Conservation (phyloP, 1,140 invertebrate genomes). For the Anadara kagoshimensis region DNA sequence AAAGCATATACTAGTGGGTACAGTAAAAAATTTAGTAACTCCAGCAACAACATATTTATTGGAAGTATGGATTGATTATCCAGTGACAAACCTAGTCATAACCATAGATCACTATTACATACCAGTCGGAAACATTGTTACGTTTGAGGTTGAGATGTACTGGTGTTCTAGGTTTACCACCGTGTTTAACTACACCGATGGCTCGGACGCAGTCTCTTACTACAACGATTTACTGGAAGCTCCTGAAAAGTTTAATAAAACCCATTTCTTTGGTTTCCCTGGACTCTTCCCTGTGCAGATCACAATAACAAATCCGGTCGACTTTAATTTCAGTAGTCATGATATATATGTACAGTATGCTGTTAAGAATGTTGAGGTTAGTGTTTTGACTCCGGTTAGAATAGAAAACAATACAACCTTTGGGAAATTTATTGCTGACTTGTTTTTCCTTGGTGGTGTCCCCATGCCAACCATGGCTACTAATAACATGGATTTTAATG, state of each 20-base stretch:
- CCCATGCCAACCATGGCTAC: constrained; percentile 39
- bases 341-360: constrained; percentile 43
- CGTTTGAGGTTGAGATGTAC: constrained; percentile 34
- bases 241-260: constrained; percentile 17
- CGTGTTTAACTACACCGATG: constrained; percentile 30
- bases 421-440: constrained; percentile 8
- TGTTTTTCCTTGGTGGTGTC: constrained; percentile 46
- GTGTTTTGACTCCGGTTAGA: constrained; percentile 14
- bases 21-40: constrained; percentile 38
- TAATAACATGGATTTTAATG: constrained; percentile 31
- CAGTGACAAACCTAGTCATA: constrained; percentile 34
- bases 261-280: constrained; percentile 27
- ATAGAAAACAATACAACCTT: constrained; percentile 8
- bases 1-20: constrained; percentile 25
- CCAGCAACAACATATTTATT: constrained; percentile 14
- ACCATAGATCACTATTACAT: constrained; percentile 30
- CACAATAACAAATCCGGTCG: constrained; percentile 42
- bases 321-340: constrained; percentile 22
- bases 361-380: constrained; percentile 34
- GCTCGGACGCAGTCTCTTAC: neutral
- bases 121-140: constrained; percentile 39
- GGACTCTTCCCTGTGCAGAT: constrained; percentile 33
- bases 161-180: constrained; percentile 45
- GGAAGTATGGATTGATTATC: constrained; percentile 47
- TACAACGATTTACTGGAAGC: constrained; percentile 27